Base-by-base conservation (phyloP, 2,113 vertebrate species). In the Misgurnus anguillicaudatus region DNA sequence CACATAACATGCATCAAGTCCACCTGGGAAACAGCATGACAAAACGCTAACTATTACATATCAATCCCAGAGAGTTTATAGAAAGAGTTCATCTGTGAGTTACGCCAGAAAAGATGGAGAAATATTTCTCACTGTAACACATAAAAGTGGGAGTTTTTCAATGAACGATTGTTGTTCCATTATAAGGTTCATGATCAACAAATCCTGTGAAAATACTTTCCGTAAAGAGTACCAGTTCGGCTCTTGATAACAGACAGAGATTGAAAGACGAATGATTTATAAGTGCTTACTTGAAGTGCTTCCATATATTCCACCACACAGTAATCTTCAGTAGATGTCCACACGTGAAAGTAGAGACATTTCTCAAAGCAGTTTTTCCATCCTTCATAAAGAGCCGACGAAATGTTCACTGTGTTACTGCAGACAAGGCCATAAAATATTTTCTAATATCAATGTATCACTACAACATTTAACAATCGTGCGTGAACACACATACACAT, bases 1-100 rank as follows among this genome's bases (percentile, higher is more conserved):
- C 75, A 86, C 80, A 82, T 83, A 78, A 80, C 86, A 87, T 87
- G 86, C 86, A 87, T 75, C 78, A n/a, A 77, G 80, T 86, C 79
- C 65, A 80, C 60, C 61, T 58, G 74, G 64, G 73, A 69, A 71
- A 73, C 67, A 58, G 55, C 70, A 36, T 72, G 78, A 39, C 11
- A 75, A 55, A 77, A n/a, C 16, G 38, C 39, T 63, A 75, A 79
- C 55, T 55, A 51, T 58, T 21, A 71, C 64, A 68, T 48, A 83
- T 73, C 41, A 73, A 47, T 31, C 53, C 39, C 51, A 60, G 72
- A 61, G 57, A 61, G 8, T 57, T 57, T 19, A 38, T 71, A 74
- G 6, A 64, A 69, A 11, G 24, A 31, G 24, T 42, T 58, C 0
- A 42, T 63, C 39, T 41, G 36, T 48, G 53, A 64, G 70, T 31